phyloP scores from a whole-genome alignment of 2,888 invertebrate species.

The Sesia bembeciformis region DNA sequence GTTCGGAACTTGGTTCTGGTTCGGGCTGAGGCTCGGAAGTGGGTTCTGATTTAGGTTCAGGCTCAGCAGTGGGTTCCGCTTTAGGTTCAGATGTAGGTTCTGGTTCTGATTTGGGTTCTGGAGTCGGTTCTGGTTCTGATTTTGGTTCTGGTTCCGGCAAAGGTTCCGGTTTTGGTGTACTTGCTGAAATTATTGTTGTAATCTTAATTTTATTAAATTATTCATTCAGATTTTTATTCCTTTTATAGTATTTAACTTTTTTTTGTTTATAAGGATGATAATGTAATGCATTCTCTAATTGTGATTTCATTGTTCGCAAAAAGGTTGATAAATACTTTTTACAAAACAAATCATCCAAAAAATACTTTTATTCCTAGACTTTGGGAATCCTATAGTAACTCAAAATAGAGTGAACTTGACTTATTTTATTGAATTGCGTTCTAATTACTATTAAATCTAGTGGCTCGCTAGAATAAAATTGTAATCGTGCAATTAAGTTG shows the following conservation, averaged over 20 bases:
- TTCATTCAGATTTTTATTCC: no score
- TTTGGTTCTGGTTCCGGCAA: conserved; percentile 50
- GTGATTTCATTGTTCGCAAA: no score
- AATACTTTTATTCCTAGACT: no score
- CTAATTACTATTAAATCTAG: neutral
- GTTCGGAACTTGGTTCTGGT: conserved; percentile 46
- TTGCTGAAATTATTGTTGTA: neutral
- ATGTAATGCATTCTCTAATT: no score
- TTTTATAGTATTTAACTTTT: no score
- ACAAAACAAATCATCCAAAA: no score
- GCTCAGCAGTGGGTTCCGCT: conserved; percentile 47
- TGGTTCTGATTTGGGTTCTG: conserved; percentile 35
- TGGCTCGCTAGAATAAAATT: neutral
- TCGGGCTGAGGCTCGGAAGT: conserved; percentile 48
- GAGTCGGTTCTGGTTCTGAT: conserved; percentile 22
- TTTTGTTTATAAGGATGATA: no score
- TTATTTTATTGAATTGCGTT: no score
- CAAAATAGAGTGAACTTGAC: no score
- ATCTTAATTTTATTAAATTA: no score
- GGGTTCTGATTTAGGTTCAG: conserved; percentile 53
- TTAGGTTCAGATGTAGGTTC: conserved; percentile 49
- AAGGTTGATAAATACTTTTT: no score
- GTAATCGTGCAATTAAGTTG: neutral
- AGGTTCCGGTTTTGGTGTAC: conserved; percentile 40
- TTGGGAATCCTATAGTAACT: no score